A percentile compares a stretch with the other conserved stretches of the same genome.
These are phyloP conservation scores for Pristionchus mayeri DNA, from an alignment of 2,888 invertebrate genomes.

Conservation along the genomic window DNA sequence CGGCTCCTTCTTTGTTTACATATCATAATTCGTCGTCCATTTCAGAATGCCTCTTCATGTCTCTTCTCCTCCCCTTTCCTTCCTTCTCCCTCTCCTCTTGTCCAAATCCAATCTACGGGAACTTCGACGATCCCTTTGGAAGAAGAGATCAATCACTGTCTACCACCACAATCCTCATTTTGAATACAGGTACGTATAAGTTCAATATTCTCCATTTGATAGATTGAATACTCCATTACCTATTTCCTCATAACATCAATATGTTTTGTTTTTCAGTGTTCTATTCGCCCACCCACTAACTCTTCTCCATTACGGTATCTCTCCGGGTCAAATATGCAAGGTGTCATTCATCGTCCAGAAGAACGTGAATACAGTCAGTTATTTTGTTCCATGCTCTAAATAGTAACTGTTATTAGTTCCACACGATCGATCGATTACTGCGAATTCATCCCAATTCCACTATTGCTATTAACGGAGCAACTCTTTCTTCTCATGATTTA, in stretches of 20 bases:
- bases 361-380: not conserved
- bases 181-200: slow-evolving; percentile 26
- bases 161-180: not conserved
- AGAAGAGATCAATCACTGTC: not conserved
- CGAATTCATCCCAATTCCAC: not conserved
- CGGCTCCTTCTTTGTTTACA: slow-evolving; percentile 25
- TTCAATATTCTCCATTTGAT: not conserved
- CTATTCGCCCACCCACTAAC: slow-evolving; percentile 26
- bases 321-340: slow-evolving; percentile 10
- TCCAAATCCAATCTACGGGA: not conserved
- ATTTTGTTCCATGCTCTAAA: not conserved
- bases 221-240: no score
- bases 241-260: not conserved
- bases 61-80: slow-evolving; percentile 30
- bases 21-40: slow-evolving; percentile 38
- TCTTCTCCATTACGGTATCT: slow-evolving; percentile 29
- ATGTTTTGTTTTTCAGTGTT: not conserved
- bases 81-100: slow-evolving; percentile 36
- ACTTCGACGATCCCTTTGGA: not conserved
- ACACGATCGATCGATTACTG: slow-evolving; percentile 2
- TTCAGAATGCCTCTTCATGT: slow-evolving; percentile 15
- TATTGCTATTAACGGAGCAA: not conserved
- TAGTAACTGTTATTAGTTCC: not conserved
- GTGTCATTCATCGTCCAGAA: slow-evolving; percentile 1
- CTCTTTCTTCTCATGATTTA: slow-evolving; percentile 19